These are phyloP conservation scores for Myotis vivesi DNA, from an alignment of 2,797 vertebrate genomes.

Conservation along the genomic window DNA sequence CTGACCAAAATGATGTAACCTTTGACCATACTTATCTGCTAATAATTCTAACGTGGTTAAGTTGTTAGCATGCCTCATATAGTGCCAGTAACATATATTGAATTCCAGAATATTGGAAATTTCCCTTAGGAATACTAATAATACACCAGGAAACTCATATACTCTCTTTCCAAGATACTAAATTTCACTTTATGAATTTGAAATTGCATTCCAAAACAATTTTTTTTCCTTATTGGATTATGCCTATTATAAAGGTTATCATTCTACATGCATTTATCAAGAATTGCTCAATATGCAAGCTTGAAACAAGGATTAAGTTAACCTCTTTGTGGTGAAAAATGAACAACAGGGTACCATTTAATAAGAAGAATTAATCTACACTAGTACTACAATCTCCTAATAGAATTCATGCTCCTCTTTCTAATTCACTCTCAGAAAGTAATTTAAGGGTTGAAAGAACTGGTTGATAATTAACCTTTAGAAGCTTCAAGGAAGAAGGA, in stretches of 20 bases:
- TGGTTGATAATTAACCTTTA: slow-evolving; percentile 74
- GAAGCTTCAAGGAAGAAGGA: slow-evolving; percentile 57
- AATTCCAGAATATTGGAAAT: slow-evolving; percentile 46
- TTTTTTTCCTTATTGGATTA: slow-evolving; percentile 50
- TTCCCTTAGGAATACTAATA: slow-evolving; percentile 47
- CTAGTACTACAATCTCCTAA: slow-evolving; percentile 59
- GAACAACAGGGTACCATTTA: slow-evolving; percentile 61
- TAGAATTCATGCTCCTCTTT: slow-evolving; percentile 62
- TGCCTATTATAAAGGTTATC: slow-evolving; percentile 48
- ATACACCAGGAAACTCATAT: slow-evolving; percentile 29
- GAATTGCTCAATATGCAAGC: slow-evolving; percentile 66
- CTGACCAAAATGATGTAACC: not conserved
- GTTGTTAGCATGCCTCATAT: not conserved
- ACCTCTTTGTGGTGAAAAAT: slow-evolving; percentile 63
- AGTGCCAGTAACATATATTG: not conserved
- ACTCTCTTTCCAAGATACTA: slow-evolving; percentile 33
- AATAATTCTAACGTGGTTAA: not conserved
- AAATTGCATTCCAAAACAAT: slow-evolving; percentile 64
- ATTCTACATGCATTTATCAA: slow-evolving; percentile 54
- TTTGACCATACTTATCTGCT: slow-evolving; percentile 2
- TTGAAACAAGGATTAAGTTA: slow-evolving; percentile 68
- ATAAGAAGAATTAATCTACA: slow-evolving; percentile 71
- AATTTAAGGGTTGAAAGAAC: slow-evolving; percentile 69
- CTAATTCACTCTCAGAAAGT: slow-evolving; percentile 64
- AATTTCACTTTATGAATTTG: slow-evolving; percentile 63